Percentiles rank a stretch among this genome's conserved stretches.
These are phyloP conservation scores for Sinelater perroti DNA, from an alignment of 2,888 invertebrate species.

Conservation along the genomic window DNA sequence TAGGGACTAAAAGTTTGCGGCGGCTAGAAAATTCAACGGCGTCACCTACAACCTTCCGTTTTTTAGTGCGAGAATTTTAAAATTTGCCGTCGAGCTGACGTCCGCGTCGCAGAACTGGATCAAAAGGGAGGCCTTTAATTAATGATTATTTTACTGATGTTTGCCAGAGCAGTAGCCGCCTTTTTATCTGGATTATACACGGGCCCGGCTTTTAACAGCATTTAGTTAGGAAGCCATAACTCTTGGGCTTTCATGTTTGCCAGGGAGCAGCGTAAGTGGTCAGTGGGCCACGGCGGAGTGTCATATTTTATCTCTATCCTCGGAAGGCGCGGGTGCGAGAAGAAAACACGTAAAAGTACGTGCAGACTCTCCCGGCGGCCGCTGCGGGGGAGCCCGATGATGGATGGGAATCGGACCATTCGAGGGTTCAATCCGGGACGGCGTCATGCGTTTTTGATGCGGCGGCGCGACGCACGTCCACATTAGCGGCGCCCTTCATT, in stretches of 20 bases:
- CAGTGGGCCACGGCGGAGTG: slow-evolving; percentile 24
- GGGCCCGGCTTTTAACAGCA: slow-evolving; percentile 9
- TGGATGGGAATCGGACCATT: slow-evolving; percentile 33
- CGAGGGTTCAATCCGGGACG: slow-evolving; percentile 28
- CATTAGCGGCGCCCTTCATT: slow-evolving; percentile 21
- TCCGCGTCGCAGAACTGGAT: too few species aligned
- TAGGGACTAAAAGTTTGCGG: slow-evolving; percentile 10
- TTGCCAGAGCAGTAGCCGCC: too few species aligned
- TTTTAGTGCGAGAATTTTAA: too few species aligned
- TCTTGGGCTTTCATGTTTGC: slow-evolving; percentile 27
- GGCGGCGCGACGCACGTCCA: slow-evolving; percentile 20
- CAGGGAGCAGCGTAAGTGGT: slow-evolving; percentile 31
- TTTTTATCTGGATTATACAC: slow-evolving; percentile 25
- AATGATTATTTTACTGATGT: slow-evolving; percentile 22
- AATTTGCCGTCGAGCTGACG: too few species aligned
- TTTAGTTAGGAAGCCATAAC: slow-evolving; percentile 33
- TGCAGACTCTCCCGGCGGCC: slow-evolving; percentile 27
- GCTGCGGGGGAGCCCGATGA: slow-evolving; percentile 28
- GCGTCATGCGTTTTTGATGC: slow-evolving; percentile 34
- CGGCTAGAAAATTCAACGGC: slow-evolving; percentile 12
- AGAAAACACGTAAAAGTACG: slow-evolving; percentile 35
- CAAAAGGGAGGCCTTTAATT: too few species aligned
- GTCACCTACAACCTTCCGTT: background rate
- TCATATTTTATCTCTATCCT: slow-evolving; percentile 31
- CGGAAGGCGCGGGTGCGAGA: slow-evolving; percentile 27